These are phyloP conservation scores for Nannoperca obscura DNA, from an alignment of 2,797 vertebrate species.

Conservation along the genomic window DNA sequence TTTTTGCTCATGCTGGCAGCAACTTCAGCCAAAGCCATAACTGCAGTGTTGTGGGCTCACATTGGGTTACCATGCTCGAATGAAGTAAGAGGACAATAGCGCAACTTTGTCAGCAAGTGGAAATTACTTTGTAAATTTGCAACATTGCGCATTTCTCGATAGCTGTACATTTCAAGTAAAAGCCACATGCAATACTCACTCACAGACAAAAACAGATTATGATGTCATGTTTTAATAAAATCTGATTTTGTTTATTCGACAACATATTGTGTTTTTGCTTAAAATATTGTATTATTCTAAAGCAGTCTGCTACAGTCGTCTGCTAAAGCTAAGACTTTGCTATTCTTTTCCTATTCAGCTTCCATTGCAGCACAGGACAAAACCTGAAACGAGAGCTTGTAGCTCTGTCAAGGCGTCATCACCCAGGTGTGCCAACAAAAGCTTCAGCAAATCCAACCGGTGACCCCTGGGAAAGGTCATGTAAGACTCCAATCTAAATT, in stretches of 20 bases:
- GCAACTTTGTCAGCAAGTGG: conserved; percentile 2
- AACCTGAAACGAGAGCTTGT: conserved; percentile 80
- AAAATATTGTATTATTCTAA: not conserved
- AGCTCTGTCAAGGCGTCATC: conserved; percentile 76
- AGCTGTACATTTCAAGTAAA: conserved; percentile 9
- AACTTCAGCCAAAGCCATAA: conserved; percentile 6
- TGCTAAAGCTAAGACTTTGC: conserved; percentile 1
- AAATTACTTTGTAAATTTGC: conserved; percentile 7
- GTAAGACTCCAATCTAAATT: conserved; percentile 86
- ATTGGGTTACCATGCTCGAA: conserved; percentile 1
- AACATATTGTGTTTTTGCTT: conserved; percentile 16
- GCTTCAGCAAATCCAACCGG: conserved; percentile 75
- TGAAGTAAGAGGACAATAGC: not conserved
- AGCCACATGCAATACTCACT: not conserved
- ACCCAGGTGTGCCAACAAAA: conserved; percentile 88
- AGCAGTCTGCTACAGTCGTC: conserved; percentile 16
- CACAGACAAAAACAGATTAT: not conserved
- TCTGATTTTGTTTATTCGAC: not conserved
- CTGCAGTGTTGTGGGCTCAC: not conserved
- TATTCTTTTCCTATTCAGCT: conserved; percentile 8
- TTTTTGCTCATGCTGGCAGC: conserved; percentile 6
- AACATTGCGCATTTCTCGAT: not conserved
- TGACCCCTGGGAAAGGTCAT: conserved; percentile 83
- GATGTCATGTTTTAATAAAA: not conserved
- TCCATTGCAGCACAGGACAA: conserved; percentile 56